Evolutionary conservation across 35 echinoderm and acorn worm genomes (phyloP).

Genomic region (Ophioderma brevispina): DNA sequence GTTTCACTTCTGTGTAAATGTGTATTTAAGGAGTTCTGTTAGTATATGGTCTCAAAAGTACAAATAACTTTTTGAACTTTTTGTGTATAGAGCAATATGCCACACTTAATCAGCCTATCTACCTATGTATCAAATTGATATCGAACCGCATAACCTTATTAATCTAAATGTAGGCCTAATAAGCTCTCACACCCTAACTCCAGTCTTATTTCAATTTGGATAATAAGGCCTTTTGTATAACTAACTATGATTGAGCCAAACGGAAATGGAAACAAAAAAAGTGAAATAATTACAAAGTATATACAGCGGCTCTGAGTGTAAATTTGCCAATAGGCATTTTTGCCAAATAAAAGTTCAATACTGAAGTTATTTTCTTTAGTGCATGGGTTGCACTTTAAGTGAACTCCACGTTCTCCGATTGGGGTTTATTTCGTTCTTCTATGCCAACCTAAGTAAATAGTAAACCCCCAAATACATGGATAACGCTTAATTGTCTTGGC

Average conservation of each 20-base stretch:
- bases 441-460: not conserved
- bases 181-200: too few relatives aligned
- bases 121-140: too few relatives aligned
- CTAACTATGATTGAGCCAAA: not conserved
- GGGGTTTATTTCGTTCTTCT: not conserved
- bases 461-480: not conserved
- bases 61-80: too few relatives aligned
- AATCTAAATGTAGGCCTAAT: too few relatives aligned
- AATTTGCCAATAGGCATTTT: not conserved
- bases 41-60: too few relatives aligned
- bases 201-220: not conserved
- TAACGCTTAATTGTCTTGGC: not conserved
- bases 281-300: not conserved
- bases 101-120: too few relatives aligned
- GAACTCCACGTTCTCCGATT: not conserved
- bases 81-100: too few relatives aligned
- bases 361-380: too few relatives aligned
- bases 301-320: not conserved
- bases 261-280: conserved; percentile 10
- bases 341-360: not conserved
- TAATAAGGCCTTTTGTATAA: not conserved
- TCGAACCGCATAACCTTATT: too few relatives aligned
- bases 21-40: too few relatives aligned
- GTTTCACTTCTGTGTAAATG: too few relatives aligned
- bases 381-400: not conserved